These are phyloP conservation scores for Equus quagga DNA, from an alignment of 2,113 vertebrate species.

Conservation along the genomic window DNA sequence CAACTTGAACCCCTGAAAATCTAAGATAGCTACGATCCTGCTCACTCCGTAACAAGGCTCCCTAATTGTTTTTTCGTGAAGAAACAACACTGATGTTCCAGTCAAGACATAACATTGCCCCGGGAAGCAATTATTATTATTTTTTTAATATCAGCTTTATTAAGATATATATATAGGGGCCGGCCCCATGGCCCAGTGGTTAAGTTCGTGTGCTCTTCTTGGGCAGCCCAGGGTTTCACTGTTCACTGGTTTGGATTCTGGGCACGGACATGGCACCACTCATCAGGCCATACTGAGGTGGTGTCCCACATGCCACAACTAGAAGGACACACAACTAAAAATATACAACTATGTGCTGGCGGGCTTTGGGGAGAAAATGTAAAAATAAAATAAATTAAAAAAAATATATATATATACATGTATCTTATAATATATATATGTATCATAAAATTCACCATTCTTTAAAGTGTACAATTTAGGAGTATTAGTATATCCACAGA, in stretches of 20 bases:
- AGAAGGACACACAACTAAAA: too few species aligned
- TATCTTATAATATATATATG: background rate
- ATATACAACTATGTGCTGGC: too few species aligned
- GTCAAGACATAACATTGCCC: background rate
- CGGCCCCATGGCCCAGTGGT: too few species aligned
- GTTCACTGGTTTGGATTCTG: too few species aligned
- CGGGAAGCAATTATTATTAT: background rate
- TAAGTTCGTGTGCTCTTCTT: too few species aligned
- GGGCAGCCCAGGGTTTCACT: too few species aligned
- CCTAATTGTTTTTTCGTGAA: background rate
- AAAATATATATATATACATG: background rate
- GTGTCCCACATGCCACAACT: too few species aligned
- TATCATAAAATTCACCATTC: background rate
- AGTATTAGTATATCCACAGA: background rate
- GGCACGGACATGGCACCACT: too few species aligned
- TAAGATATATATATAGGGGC: background rate
- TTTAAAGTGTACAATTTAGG: background rate
- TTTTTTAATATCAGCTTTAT: conserved; percentile 19
- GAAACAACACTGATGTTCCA: background rate
- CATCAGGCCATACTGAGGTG: too few species aligned
- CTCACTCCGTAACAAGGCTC: background rate
- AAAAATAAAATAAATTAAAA: too few species aligned
- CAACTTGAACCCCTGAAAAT: background rate
- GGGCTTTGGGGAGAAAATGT: too few species aligned
- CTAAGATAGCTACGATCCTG: background rate